Percentiles rank a stretch among this genome's conserved stretches.
These are phyloP conservation scores for Antheraea yamamai DNA, from an alignment of 2,888 invertebrate genomes.

Conservation along the genomic window DNA sequence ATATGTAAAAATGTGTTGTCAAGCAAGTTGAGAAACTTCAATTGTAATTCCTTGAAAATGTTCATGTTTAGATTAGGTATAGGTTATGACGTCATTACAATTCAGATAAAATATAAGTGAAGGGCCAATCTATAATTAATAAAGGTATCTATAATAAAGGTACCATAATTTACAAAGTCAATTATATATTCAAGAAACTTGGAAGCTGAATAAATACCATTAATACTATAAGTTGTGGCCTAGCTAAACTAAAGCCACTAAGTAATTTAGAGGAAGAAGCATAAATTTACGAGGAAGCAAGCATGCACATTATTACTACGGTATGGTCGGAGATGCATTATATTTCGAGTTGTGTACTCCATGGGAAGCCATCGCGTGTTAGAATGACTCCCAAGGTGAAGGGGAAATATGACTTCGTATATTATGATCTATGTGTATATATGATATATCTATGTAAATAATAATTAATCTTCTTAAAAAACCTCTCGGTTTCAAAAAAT, in stretches of 20 bases:
- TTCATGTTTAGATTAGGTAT: too few species aligned
- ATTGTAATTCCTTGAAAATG: neutral
- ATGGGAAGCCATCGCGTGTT: slow-evolving; percentile 49
- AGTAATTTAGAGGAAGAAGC: slow-evolving; percentile 39
- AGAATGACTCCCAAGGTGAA: slow-evolving; percentile 63
- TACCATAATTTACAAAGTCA: neutral
- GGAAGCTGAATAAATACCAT: slow-evolving; percentile 14
- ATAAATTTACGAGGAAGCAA: slow-evolving; percentile 51
- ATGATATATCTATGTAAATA: neutral
- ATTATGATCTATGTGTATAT: neutral
- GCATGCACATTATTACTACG: slow-evolving; percentile 56
- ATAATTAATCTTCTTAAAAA: too few species aligned
- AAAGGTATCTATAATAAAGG: too few species aligned
- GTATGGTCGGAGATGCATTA: slow-evolving; percentile 53
- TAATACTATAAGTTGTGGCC: slow-evolving; percentile 23
- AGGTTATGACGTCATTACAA: too few species aligned
- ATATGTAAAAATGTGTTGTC: neutral
- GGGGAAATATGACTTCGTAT: slow-evolving; percentile 36
- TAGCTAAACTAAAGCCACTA: slow-evolving; percentile 40
- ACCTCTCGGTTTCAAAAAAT: too few species aligned
- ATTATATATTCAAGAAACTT: slow-evolving; percentile 18
- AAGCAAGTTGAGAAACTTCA: too few species aligned
- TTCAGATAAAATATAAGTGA: too few species aligned
- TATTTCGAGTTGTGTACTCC: slow-evolving; percentile 56
- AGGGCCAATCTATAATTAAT: neutral